Percentiles rank a stretch among this genome's conserved stretches.
Evolutionary conservation across 2,888 invertebrate genomes (phyloP).

Genomic region (Trissoscelio sp.): DNA sequence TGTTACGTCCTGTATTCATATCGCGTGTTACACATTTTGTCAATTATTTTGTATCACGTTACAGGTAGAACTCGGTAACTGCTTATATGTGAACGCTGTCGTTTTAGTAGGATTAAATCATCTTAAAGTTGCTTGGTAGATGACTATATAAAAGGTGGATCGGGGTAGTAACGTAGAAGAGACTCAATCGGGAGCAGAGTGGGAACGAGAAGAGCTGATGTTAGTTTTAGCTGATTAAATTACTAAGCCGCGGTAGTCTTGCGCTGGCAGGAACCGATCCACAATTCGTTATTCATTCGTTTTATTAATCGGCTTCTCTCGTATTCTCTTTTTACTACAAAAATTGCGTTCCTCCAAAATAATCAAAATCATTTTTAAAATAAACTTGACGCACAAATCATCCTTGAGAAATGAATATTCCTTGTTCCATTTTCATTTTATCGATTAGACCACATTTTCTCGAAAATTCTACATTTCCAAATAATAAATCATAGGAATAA

Average conservation of each 20-base stretch:
- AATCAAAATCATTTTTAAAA: constrained; percentile 29
- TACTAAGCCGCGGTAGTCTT: constrained; percentile 82
- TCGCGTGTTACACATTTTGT: constrained; percentile 73
- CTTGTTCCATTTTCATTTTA: too few species aligned
- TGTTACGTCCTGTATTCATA: constrained; percentile 48
- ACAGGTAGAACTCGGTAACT: constrained; percentile 73
- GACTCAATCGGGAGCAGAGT: constrained; percentile 66
- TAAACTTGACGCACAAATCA: constrained; percentile 30
- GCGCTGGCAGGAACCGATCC: constrained; percentile 79
- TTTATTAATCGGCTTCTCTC: constrained; percentile 80
- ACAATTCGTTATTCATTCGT: constrained; percentile 80
- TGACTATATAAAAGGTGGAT: constrained; percentile 72
- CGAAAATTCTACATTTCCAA: too few species aligned
- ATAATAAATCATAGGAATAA: too few species aligned
- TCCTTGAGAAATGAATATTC: not conserved
- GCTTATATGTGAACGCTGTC: constrained; percentile 77
- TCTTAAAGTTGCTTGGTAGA: constrained; percentile 78
- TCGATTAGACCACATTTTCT: too few species aligned
- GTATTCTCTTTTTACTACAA: constrained; percentile 64
- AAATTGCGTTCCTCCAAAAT: constrained; percentile 57
- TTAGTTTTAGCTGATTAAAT: constrained; percentile 84
- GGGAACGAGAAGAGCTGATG: constrained; percentile 76
- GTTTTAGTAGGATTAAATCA: constrained; percentile 83
- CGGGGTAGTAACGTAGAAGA: constrained; percentile 67
- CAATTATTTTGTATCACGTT: constrained; percentile 79